Evolutionary conservation across 1,140 invertebrate species (phyloP).

Genomic region (Heliconius hewitsoni): DNA sequence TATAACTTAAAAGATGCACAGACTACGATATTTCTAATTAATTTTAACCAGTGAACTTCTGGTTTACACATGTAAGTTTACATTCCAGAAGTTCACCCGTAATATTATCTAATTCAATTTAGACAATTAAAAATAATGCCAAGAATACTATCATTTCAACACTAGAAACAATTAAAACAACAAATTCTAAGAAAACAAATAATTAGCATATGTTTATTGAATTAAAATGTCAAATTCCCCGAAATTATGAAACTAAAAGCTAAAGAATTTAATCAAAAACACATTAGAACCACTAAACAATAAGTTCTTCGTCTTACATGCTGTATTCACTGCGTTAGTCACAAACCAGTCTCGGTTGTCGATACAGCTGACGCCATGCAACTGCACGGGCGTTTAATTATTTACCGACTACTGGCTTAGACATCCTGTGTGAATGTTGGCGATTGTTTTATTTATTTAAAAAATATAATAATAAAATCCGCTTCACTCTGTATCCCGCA

Average conservation of each 20-base stretch:
- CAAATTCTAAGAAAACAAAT: neutral
- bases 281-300: neutral
- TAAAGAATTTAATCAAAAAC: neutral
- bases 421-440: constrained; percentile 22
- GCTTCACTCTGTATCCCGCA: too few relatives aligned
- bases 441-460: neutral
- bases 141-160: neutral
- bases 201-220: neutral
- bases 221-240: neutral
- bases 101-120: too few relatives aligned
- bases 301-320: neutral
- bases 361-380: constrained; percentile 7
- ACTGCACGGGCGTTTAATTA: constrained; percentile 20
- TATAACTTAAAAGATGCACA: too few relatives aligned
- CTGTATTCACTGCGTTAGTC: constrained; percentile 33
- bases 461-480: too few relatives aligned
- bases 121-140: neutral
- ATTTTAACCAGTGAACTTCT: too few relatives aligned
- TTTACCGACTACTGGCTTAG: constrained; percentile 6
- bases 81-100: too few relatives aligned
- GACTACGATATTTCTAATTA: too few relatives aligned
- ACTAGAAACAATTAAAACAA: neutral
- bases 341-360: constrained; percentile 30
- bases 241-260: neutral
- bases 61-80: too few relatives aligned